These are phyloP conservation scores for Lymantria monacha DNA, from an alignment of 2,888 invertebrate genomes.

Conservation along the genomic window DNA sequence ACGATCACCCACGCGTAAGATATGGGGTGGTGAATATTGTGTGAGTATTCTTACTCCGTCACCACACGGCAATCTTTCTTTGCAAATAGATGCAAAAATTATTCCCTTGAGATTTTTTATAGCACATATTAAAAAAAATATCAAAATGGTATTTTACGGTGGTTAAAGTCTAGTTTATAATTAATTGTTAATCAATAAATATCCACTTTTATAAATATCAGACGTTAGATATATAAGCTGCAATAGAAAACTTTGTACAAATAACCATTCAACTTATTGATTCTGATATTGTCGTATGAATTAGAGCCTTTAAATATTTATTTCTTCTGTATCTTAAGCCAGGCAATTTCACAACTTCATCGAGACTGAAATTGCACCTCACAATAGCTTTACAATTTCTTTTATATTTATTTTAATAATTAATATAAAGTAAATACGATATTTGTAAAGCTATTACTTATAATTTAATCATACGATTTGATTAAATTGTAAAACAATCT, in stretches of 20 bases:
- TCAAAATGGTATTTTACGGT: too few relatives aligned
- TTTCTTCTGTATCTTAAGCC: constrained; percentile 22
- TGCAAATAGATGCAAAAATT: too few relatives aligned
- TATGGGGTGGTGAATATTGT: too few relatives aligned
- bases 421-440: constrained; percentile 13
- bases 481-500: constrained; percentile 37
- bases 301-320: constrained; percentile 25
- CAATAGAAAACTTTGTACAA: neutral
- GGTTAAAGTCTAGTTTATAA: too few relatives aligned
- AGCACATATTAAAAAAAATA: too few relatives aligned
- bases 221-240: too few relatives aligned
- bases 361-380: constrained; percentile 42
- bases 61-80: too few relatives aligned
- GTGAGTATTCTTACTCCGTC: too few relatives aligned
- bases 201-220: too few relatives aligned
- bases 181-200: too few relatives aligned
- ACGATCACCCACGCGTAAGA: too few relatives aligned
- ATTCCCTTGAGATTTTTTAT: too few relatives aligned
- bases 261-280: neutral
- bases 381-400: constrained; percentile 43
- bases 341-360: constrained; percentile 34
- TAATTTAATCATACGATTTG: constrained; percentile 9
- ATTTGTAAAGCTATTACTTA: constrained; percentile 42
- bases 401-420: constrained; percentile 12
- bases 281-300: neutral